phyloP scores from a whole-genome alignment of 1,140 invertebrate species.

The Ptiloglossa arizonensis region DNA sequence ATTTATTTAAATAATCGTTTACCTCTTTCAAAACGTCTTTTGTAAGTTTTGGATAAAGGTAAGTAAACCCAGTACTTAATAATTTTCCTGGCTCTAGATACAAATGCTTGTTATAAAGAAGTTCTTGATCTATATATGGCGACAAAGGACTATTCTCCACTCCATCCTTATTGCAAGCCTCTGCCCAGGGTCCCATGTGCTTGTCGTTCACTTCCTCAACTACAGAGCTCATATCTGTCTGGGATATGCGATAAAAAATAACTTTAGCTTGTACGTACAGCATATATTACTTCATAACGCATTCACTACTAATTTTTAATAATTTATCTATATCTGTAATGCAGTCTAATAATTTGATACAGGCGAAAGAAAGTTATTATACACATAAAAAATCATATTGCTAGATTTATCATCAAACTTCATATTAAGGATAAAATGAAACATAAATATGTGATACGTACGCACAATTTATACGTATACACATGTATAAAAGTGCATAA shows the following conservation, averaged over 20 bases:
- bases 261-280: background rate
- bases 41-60: slow-evolving; percentile 84
- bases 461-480: slow-evolving; percentile 22
- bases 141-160: slow-evolving; percentile 93
- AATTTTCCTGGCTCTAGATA: slow-evolving; percentile 89
- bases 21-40: slow-evolving; percentile 85
- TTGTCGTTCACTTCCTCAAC: slow-evolving; percentile 96
- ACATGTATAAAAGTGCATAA: slow-evolving; percentile 14
- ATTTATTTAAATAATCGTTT: slow-evolving; percentile 16
- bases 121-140: slow-evolving; percentile 91
- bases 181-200: slow-evolving; percentile 94
- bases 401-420: background rate
- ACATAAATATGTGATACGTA: background rate
- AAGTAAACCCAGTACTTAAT: slow-evolving; percentile 82
- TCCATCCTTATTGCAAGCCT: slow-evolving; percentile 88
- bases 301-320: background rate
- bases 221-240: slow-evolving; percentile 88
- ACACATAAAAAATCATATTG: too few relatives aligned
- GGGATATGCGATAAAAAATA: slow-evolving; percentile 56
- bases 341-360: background rate
- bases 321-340: background rate
- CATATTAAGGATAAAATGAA: background rate
- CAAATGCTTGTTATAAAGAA: slow-evolving; percentile 90
- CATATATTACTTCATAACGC: background rate
- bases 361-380: too few relatives aligned